Evolutionary conservation across 1,140 invertebrate genomes (phyloP).

Genomic region (Phenacoccus solenopsis): DNA sequence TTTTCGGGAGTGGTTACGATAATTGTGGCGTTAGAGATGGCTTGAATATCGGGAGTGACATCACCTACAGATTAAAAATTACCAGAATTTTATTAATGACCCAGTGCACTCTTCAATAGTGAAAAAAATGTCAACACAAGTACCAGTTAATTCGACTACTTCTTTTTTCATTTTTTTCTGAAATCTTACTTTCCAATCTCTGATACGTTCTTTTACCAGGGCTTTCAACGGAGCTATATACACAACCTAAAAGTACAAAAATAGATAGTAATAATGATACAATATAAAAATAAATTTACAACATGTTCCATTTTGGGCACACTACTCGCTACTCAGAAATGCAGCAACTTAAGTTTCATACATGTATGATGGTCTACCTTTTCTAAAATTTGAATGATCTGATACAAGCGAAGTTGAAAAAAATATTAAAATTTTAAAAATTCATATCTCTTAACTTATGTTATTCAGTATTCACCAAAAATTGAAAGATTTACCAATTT

Average conservation of each 20-base stretch:
- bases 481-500: too few species aligned
- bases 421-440: too few species aligned
- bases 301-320: too few species aligned
- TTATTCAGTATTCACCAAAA: background rate
- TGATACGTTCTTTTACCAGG: conserved; percentile 87
- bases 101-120: background rate
- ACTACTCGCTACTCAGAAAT: too few species aligned
- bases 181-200: conserved; percentile 90
- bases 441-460: too few species aligned
- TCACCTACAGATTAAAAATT: conserved; percentile 47
- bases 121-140: conserved; percentile 32
- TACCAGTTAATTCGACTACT: conserved; percentile 90
- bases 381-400: too few species aligned
- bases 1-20: conserved; percentile 99
- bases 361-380: too few species aligned
- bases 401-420: too few species aligned
- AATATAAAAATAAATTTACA: too few species aligned
- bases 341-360: too few species aligned
- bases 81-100: background rate
- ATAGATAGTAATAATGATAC: conserved; percentile 13
- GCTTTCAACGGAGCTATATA: conserved; percentile 99
- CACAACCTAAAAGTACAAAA: conserved; percentile 47
- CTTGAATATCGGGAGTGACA: conserved; percentile 79
- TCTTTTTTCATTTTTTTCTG: conserved; percentile 62
- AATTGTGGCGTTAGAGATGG: conserved; percentile 71